phyloP scores from a whole-genome alignment of 2,113 vertebrate species.

The Actenoides hombroni region DNA sequence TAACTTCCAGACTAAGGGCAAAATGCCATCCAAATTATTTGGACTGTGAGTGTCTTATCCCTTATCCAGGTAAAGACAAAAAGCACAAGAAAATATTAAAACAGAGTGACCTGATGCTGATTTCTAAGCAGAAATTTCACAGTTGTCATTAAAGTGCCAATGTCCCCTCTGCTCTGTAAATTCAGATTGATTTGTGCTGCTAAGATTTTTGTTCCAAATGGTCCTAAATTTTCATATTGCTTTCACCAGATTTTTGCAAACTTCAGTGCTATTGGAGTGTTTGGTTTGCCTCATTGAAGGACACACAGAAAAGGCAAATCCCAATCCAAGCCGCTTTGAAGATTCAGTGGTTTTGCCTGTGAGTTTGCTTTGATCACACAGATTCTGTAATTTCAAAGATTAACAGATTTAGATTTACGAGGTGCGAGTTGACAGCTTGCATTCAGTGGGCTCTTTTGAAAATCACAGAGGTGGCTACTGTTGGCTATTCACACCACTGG shows the following conservation, averaged over 20 bases:
- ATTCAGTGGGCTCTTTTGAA: not conserved
- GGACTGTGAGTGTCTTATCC: not conserved
- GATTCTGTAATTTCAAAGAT: not conserved
- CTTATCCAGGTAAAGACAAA: not conserved
- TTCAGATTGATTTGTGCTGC: not conserved
- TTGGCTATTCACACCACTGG: not conserved
- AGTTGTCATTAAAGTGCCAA: not conserved
- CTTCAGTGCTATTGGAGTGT: not conserved
- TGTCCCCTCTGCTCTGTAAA: not conserved
- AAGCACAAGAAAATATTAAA: not conserved
- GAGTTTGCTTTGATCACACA: not conserved
- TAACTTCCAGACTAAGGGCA: not conserved
- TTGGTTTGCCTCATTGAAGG: not conserved
- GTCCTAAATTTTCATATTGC: not conserved
- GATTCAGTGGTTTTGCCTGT: not conserved
- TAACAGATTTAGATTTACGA: not conserved
- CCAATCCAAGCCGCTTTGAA: not conserved
- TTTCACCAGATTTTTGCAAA: not conserved
- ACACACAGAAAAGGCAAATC: not conserved
- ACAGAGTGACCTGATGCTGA: not conserved
- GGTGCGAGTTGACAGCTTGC: not conserved
- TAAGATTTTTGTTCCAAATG: not conserved
- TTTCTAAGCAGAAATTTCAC: not conserved
- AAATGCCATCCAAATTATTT: not conserved
- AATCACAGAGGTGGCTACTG: not conserved